A percentile compares a stretch with the other conserved stretches of the same genome.
phyloP scores from a whole-genome alignment of 1,140 invertebrate species.

The Penaeus japonicus region DNA sequence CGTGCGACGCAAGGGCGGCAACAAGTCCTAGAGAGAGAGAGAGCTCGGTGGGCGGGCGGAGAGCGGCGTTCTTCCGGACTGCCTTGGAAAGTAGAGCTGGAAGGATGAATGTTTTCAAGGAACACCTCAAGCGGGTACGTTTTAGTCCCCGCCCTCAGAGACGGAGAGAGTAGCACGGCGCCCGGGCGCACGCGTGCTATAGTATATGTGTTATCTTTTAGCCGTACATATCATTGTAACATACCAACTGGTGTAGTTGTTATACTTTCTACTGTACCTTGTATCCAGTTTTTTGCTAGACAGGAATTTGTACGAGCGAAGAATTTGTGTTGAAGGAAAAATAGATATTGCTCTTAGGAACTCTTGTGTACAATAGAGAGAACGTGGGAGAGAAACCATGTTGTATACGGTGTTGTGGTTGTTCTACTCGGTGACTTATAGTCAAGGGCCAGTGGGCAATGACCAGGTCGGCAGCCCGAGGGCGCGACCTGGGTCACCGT shows the following conservation, averaged over 20 bases:
- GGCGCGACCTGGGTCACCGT: no score
- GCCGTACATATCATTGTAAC: slow-evolving; percentile 55
- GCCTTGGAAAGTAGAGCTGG: slow-evolving; percentile 21
- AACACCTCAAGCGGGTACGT: slow-evolving; percentile 34
- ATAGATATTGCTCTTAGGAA: not conserved
- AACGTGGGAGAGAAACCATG: not conserved
- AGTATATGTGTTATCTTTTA: slow-evolving; percentile 39
- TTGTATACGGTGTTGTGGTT: slow-evolving; percentile 37
- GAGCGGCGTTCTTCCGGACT: slow-evolving; percentile 14
- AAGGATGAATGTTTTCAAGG: not conserved
- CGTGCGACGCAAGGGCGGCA: not conserved
- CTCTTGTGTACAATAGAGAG: not conserved
- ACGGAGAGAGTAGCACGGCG: not conserved
- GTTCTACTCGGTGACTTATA: slow-evolving; percentile 31
- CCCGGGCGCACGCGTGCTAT: slow-evolving; percentile 23
- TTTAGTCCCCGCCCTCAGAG: slow-evolving; percentile 35
- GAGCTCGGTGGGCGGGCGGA: not conserved
- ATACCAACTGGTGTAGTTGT: slow-evolving; percentile 54
- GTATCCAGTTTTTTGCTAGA: slow-evolving; percentile 32
- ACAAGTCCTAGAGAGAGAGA: not conserved
- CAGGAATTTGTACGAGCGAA: slow-evolving; percentile 14
- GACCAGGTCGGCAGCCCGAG: not conserved
- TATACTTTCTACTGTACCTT: slow-evolving; percentile 45
- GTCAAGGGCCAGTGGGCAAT: slow-evolving; percentile 25
- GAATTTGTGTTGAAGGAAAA: not conserved